These are phyloP conservation scores for Colletes gigas DNA, from an alignment of 1,140 invertebrate species.

Conservation along the genomic window DNA sequence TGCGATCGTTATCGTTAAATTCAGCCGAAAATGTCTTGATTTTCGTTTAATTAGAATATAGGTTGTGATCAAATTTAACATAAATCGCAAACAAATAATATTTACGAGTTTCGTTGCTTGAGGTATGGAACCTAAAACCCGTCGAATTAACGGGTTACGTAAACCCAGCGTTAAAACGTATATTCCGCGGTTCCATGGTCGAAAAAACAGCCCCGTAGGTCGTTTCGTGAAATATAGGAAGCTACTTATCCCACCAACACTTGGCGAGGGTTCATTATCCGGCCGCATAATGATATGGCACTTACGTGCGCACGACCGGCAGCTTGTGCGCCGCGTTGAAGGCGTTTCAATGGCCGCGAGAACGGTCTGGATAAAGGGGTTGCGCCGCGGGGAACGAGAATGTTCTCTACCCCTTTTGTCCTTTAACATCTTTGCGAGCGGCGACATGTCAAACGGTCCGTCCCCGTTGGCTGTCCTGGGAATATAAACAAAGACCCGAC, in stretches of 20 bases:
- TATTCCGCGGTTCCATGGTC: neutral
- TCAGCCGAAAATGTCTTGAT: no score
- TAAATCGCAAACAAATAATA: no score
- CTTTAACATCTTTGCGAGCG: slow-evolving; percentile 62
- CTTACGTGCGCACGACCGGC: slow-evolving; percentile 53
- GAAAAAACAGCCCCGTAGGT: slow-evolving; percentile 25
- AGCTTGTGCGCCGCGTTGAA: slow-evolving; percentile 50
- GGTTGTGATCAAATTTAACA: no score
- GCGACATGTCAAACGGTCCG: slow-evolving; percentile 68
- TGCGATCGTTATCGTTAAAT: no score
- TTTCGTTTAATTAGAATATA: no score
- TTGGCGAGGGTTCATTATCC: slow-evolving; percentile 60
- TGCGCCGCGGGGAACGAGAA: neutral
- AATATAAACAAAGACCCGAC: slow-evolving; percentile 64
- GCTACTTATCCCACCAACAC: slow-evolving; percentile 59
- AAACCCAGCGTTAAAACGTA: no score
- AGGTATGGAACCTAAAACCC: no score
- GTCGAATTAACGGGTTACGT: no score
- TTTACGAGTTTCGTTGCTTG: no score
- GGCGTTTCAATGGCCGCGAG: slow-evolving; percentile 54
- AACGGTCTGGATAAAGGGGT: slow-evolving; percentile 8
- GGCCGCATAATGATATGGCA: slow-evolving; percentile 62
- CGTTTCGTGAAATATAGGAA: slow-evolving; percentile 55
- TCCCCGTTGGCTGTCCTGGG: slow-evolving; percentile 39
- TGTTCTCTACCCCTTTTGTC: slow-evolving; percentile 53